Base-by-base conservation (phyloP, 2,888 invertebrate species). In the Archips crataeganus region DNA sequence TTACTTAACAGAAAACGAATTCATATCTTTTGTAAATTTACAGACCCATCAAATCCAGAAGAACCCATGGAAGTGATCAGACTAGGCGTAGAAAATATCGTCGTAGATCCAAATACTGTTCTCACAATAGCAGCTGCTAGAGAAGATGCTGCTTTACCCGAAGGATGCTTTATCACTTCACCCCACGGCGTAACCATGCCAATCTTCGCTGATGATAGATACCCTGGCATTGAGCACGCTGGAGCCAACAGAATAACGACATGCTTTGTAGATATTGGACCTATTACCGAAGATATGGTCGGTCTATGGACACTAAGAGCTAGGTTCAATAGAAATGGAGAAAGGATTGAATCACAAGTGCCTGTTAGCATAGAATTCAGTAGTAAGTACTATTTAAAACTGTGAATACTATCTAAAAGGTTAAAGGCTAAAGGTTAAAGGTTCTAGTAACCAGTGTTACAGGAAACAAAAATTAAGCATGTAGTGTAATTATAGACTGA, bases 201-300 rank as follows among this genome's bases (percentile, higher is more conserved):
- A 8, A 71, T 75, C 11, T 71, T 68, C 11, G 32, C 34, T 1
- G 45, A 71, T 11, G 71, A 71, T 47, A 51, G 45, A 71, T 75
- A 75, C 39, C 75, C 75, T 36, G 75, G 75, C 9, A 71, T 71
- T 23, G 39, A 11, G 13, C 45, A 71, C 42, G 64, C 75, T 45
- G 75, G 68, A 45, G 59, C n/a, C 11, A 71, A 75, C 32, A 63
- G 75, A 10, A 51, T 71, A 9, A 71, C 71, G 10, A 13, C 63
- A 32, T 75, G 75, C 36, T 68, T 68, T 51, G 60, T 75, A 2
- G 62, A 75, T 11, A 13, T 75, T 59, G 75, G 75, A 9, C 75
- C 75, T 47, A 70, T 75, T 13, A 70, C 65, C 23, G 10, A 57
- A 36, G 68, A 71, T 4, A 71, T 75, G 71, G 64, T 59, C 2